Percentiles rank a stretch among this genome's conserved stretches.
phyloP scores from a whole-genome alignment of 2,113 vertebrate genomes.

The Nibea albiflora region DNA sequence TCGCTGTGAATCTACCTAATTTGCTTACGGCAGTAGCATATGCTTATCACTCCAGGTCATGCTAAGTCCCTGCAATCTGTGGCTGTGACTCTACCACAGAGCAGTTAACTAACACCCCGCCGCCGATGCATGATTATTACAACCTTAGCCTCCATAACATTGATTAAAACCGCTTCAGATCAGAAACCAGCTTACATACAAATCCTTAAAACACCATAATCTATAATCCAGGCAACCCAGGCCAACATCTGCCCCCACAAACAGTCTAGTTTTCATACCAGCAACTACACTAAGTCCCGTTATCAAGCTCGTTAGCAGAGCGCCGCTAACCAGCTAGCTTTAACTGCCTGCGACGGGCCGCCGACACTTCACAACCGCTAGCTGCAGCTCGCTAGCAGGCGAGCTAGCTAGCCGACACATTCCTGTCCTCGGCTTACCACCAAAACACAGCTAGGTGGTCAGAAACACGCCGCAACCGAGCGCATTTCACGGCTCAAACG shows the following conservation, averaged over 20 bases:
- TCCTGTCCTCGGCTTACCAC: conserved; percentile 30
- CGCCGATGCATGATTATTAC: conserved; percentile 42
- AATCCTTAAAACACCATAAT: conserved; percentile 41
- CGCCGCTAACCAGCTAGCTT: conserved; percentile 77
- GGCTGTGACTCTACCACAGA: conserved; percentile 48
- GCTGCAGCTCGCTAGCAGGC: conserved; percentile 20
- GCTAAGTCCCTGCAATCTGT: conserved; percentile 71
- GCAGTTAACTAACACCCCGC: conserved; percentile 25
- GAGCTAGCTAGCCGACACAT: conserved; percentile 53
- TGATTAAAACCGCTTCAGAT: conserved; percentile 39
- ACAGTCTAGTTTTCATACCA: conserved; percentile 37
- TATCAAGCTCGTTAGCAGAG: conserved; percentile 77
- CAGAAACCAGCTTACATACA: conserved; percentile 41
- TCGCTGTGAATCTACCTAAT: conserved; percentile 61
- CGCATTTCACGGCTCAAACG: not conserved
- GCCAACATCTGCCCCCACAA: conserved; percentile 25
- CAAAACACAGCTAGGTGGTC: conserved; percentile 34
- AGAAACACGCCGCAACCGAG: not conserved
- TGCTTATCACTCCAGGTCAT: conserved; percentile 64
- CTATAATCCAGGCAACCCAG: conserved; percentile 56
- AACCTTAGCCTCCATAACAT: conserved; percentile 40
- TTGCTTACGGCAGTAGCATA: conserved; percentile 63
- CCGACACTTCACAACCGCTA: conserved; percentile 63
- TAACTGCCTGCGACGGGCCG: conserved; percentile 63
- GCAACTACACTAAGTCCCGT: conserved; percentile 62